Conservation (phyloP, 2,797 vertebrate species). For the Tokudaia muenninki region DNA sequence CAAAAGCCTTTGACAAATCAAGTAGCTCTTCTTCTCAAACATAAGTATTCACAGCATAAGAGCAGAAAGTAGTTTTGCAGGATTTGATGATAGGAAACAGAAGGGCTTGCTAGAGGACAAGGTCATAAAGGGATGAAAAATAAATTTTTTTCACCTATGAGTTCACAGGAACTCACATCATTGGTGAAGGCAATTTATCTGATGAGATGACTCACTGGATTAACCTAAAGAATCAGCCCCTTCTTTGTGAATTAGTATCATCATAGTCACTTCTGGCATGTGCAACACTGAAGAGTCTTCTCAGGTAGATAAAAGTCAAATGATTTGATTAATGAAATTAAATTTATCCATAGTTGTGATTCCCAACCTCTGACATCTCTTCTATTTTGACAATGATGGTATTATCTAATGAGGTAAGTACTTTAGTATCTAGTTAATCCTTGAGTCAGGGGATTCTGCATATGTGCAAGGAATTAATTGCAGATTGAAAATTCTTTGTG, state of each 20-base stretch:
- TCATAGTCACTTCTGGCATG: not conserved
- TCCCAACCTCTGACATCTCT: not conserved
- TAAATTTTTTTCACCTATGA: constrained; percentile 14
- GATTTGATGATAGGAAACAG: constrained; percentile 4
- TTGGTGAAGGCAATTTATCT: not conserved
- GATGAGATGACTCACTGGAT: not conserved
- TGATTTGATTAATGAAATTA: constrained; percentile 14
- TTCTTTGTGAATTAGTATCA: not conserved
- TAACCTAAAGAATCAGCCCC: not conserved
- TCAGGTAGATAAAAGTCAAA: not conserved
- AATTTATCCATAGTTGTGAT: constrained; percentile 5
- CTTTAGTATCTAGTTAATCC: not conserved
- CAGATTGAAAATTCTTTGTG: not conserved
- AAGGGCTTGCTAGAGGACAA: not conserved
- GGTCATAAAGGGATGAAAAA: not conserved
- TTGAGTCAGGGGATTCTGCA: not conserved
- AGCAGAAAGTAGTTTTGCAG: constrained; percentile 43
- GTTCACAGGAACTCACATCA: not conserved
- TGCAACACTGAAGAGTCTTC: not conserved
- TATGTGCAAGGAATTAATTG: not conserved
- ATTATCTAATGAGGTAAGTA: not conserved
- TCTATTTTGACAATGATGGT: not conserved
- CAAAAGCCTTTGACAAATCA: constrained; percentile 13
- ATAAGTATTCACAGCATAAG: constrained; percentile 5
- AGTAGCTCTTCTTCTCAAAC: not conserved